These are phyloP conservation scores for Dusona sp. DNA, from an alignment of 2,888 invertebrate genomes.

Conservation along the genomic window DNA sequence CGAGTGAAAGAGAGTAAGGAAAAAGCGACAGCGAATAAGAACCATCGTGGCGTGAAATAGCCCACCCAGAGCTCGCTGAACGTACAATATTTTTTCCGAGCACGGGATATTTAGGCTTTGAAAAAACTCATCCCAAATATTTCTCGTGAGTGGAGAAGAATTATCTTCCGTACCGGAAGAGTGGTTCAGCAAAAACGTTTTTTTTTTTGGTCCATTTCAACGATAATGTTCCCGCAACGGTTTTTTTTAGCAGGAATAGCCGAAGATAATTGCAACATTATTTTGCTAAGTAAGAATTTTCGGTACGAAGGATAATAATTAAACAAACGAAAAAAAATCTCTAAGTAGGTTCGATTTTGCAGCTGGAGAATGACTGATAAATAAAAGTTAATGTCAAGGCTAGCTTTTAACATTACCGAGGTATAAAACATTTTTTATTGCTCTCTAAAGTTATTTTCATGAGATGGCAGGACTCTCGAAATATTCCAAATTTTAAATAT, in stretches of 20 bases:
- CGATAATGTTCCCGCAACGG: conserved; percentile 23
- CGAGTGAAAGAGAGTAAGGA: conserved; percentile 3
- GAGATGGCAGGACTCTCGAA: too few species aligned
- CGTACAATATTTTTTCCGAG: conserved; percentile 30
- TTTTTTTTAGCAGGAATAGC: conserved; percentile 14
- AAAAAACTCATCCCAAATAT: conserved; percentile 64
- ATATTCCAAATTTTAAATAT: too few species aligned
- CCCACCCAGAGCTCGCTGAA: conserved; percentile 66
- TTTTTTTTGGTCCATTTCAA: conserved; percentile 32
- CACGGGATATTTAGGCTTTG: conserved; percentile 51
- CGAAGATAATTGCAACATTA: not conserved
- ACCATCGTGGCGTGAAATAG: conserved; percentile 74
- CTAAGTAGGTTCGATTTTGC: not conserved
- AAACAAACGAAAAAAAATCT: not conserved
- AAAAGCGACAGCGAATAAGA: conserved; percentile 52
- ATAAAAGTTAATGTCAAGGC: too few species aligned
- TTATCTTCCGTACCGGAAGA: conserved; percentile 48
- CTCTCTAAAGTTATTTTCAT: too few species aligned
- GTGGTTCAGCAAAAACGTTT: conserved; percentile 38
- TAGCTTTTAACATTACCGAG: too few species aligned
- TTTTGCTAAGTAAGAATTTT: not conserved
- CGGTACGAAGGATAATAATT: not conserved
- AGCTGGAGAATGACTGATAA: not conserved
- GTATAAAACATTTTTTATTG: too few species aligned
- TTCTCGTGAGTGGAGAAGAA: conserved; percentile 33